These are phyloP conservation scores for Hecatera dysodea DNA, from an alignment of 2,888 invertebrate species.

Conservation along the genomic window DNA sequence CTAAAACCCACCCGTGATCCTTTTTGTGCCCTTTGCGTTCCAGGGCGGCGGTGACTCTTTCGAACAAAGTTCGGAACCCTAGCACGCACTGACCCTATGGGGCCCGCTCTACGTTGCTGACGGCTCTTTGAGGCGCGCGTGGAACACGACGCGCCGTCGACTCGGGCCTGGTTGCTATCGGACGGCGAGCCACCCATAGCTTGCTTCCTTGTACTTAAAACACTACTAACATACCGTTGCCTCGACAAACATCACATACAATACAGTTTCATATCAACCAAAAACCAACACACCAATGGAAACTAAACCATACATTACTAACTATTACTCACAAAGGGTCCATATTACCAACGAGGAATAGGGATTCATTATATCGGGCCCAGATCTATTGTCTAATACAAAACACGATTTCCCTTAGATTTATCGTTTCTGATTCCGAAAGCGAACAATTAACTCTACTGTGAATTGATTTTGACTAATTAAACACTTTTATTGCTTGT, in stretches of 20 bases:
- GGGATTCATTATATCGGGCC: conserved; percentile 71
- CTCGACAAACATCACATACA: neutral
- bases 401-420: conserved; percentile 75
- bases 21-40: too few species aligned
- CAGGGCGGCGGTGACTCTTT: too few species aligned
- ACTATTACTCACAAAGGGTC: conserved; percentile 59
- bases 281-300: conserved; percentile 28
- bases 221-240: neutral
- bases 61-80: too few species aligned
- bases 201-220: too few species aligned
- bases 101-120: too few species aligned
- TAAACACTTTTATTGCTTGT: conserved; percentile 78
- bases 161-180: too few species aligned
- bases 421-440: conserved; percentile 75
- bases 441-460: conserved; percentile 76
- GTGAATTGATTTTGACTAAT: conserved; percentile 82
- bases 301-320: conserved; percentile 37
- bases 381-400: conserved; percentile 76
- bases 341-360: conserved; percentile 54
- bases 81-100: too few species aligned
- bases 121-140: too few species aligned
- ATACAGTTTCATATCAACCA: conserved; percentile 3
- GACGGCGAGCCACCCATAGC: too few species aligned
- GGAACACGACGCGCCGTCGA: too few species aligned
- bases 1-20: too few species aligned